Conservation (phyloP, 1,140 invertebrate genomes). For the Dendroctonus valens region DNA sequence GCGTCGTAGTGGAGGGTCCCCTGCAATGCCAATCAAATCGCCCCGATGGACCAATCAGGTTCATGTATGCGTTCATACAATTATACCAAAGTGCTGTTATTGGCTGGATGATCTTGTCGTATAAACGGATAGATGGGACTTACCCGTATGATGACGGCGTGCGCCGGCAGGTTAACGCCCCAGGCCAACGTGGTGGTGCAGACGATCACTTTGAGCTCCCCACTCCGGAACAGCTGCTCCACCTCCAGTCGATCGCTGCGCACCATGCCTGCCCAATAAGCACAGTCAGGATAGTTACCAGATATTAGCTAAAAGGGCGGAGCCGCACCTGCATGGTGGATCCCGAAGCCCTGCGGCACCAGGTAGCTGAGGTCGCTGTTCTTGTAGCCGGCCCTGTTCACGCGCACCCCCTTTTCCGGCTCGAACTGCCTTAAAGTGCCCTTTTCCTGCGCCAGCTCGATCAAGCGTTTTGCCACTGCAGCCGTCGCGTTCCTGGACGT, state of each 20-base stretch:
- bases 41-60: too few relatives aligned
- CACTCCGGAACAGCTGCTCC: conserved; percentile 86
- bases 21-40: conserved; percentile 49
- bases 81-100: too few relatives aligned
- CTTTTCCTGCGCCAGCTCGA: conserved; percentile 57
- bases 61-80: too few relatives aligned
- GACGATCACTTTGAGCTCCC: conserved; percentile 88
- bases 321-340: conserved; percentile 89
- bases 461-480: conserved; percentile 64
- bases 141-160: conserved; percentile 95
- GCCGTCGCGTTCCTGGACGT: conserved; percentile 96
- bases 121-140: conserved; percentile 11
- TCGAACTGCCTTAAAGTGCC: conserved; percentile 69
- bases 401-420: conserved; percentile 61
- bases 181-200: conserved; percentile 98
- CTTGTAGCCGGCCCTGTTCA: conserved; percentile 43
- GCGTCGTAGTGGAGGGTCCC: conserved; percentile 98
- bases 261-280: conserved; percentile 70
- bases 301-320: too few relatives aligned
- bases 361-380: conserved; percentile 69
- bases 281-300: too few relatives aligned
- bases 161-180: conserved; percentile 98
- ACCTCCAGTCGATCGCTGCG: conserved; percentile 74
- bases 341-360: conserved; percentile 84
- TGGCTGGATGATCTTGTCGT: too few relatives aligned